These are phyloP conservation scores for Amblyornis subalaris DNA, from an alignment of 2,113 vertebrate species.

Conservation along the genomic window DNA sequence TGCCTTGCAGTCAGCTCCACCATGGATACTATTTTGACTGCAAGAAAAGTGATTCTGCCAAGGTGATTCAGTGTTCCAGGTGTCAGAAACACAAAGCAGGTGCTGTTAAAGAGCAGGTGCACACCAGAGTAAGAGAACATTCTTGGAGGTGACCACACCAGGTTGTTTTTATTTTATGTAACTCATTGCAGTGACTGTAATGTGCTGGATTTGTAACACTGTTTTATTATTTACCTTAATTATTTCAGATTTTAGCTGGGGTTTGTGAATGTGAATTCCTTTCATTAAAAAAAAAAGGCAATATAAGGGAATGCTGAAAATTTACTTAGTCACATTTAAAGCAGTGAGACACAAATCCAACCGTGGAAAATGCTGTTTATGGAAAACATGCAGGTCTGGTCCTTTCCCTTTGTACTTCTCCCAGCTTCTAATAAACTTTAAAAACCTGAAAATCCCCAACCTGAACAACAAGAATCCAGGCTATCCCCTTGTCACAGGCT, in stretches of 20 bases:
- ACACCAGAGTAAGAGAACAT: not conserved
- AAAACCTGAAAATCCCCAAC: not conserved
- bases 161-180: not conserved
- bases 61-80: not conserved
- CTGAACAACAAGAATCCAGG: not conserved
- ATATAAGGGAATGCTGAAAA: not conserved
- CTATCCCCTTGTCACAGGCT: not conserved
- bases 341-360: not conserved
- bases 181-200: not conserved
- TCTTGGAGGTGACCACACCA: not conserved
- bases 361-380: not conserved
- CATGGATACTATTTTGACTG: not conserved
- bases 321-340: not conserved
- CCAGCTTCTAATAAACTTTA: not conserved
- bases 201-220: not conserved
- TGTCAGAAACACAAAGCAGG: not conserved
- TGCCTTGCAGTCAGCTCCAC: not conserved
- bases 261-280: not conserved
- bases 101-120: not conserved
- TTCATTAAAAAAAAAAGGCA: fast-evolving
- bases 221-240: not conserved
- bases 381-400: not conserved
- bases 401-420: not conserved
- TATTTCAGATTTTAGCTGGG: not conserved
- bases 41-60: not conserved